Percentiles rank a stretch among this genome's conserved stretches.
phyloP scores from a whole-genome alignment of 2,888 invertebrate species.

The Xestobium rufovillosum region DNA sequence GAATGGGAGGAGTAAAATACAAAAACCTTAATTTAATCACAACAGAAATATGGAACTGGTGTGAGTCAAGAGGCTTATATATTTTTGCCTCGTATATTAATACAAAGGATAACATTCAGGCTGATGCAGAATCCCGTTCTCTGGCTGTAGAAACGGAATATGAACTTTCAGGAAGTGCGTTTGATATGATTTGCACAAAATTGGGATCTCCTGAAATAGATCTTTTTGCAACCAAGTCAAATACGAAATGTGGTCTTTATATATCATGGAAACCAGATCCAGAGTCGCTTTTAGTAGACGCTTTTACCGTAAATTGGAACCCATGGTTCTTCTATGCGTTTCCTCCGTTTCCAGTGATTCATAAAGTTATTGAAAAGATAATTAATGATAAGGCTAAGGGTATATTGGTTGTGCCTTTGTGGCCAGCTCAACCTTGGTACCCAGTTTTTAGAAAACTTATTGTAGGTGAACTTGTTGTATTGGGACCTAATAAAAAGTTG shows the following conservation, averaged over 20 bases:
- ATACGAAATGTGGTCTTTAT: slow-evolving; percentile 26
- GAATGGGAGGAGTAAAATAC: slow-evolving; percentile 12
- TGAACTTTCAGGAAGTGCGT: slow-evolving; percentile 6
- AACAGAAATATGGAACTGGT: slow-evolving; percentile 16
- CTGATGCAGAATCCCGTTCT: slow-evolving; percentile 23
- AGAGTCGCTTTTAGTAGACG: slow-evolving; percentile 22
- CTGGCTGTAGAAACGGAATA: slow-evolving; percentile 13
- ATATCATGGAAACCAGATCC: slow-evolving; percentile 28
- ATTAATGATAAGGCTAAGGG: slow-evolving; percentile 21
- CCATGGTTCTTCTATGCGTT: slow-evolving; percentile 22
- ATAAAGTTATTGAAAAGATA: slow-evolving; percentile 25
- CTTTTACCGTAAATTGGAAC: slow-evolving; percentile 25
- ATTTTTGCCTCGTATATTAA: slow-evolving; percentile 31
- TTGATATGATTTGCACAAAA: slow-evolving; percentile 9
- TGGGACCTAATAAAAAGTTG: slow-evolving; percentile 17
- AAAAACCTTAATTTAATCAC: slow-evolving; percentile 7
- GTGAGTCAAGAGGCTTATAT: slow-evolving; percentile 19
- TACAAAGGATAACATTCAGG: slow-evolving; percentile 27
- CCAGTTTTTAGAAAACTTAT: slow-evolving; percentile 19
- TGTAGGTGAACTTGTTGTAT: slow-evolving; percentile 12
- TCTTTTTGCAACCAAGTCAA: slow-evolving; percentile 24
- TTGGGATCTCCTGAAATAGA: slow-evolving; percentile 23
- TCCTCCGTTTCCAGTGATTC: slow-evolving; percentile 24
- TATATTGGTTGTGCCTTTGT: slow-evolving; percentile 25
- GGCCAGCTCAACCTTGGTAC: slow-evolving; percentile 26